Base-by-base conservation (phyloP, 2,888 invertebrate species). In the Alentia gelatinosa region DNA sequence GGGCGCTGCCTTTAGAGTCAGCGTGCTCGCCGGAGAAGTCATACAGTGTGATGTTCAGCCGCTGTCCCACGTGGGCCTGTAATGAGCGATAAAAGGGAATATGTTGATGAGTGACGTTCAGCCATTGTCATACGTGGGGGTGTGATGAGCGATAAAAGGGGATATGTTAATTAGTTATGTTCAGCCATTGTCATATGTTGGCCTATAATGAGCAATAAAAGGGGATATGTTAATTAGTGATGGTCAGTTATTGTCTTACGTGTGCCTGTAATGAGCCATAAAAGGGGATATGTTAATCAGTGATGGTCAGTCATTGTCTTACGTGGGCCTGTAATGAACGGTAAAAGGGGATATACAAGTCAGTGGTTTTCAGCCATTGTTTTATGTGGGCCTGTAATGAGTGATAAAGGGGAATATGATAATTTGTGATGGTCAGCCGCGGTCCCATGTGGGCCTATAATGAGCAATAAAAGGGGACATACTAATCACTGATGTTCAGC, bases 11-110 rank as follows among this genome's bases (percentile, higher is more conserved):
- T 63, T 89, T 89, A n/a, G 63, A 89, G 50, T 86, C 50, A 4
- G 86, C 42, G 35, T 86, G 42, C 75, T 47, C 86, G 7, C 68
- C 90, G 23, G 40, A 79, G 90, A 90, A 90, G 56, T 90, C 90
- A 33, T 47, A 74, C 26, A 90, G 79, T 4, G 90, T 79, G 15
- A 90, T 83, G 83, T 90, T 90, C 19, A 90, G 47, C 23, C 74
- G n/a, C 50, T 90, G 90, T 7, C 90, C 90, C 0, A 42, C 40
- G 30, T 90, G 79, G 47, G 90, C 90, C 50, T 79, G 33, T 33
- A 39, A 83, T 40, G 74, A 33, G 79, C 35, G 37, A 37, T 37
- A 79, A 39, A 39, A 12, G 35, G 79, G 35, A 26, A 37, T 26
- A n/a, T n/a, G n/a, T n/a, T n/a, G n/a, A n/a, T n/a, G n/a, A n/a